Percentiles rank a stretch among this genome's conserved stretches.
Evolutionary conservation across 2,113 vertebrate species (phyloP).

Genomic region (Trochalopteron elliotii): DNA sequence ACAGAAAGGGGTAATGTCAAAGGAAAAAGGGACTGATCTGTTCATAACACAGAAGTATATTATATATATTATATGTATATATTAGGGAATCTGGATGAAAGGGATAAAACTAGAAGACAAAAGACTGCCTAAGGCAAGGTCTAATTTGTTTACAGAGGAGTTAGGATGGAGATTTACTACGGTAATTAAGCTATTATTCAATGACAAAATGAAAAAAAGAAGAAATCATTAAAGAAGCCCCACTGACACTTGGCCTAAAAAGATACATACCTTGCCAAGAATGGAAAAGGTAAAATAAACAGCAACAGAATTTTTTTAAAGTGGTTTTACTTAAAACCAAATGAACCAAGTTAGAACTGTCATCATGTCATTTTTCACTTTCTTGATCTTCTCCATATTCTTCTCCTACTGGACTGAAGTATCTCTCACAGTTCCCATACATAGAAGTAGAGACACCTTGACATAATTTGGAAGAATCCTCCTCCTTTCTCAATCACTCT

Average conservation of each 20-base stretch:
- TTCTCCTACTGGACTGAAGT: neutral
- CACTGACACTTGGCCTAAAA: neutral
- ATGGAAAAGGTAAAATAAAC: neutral
- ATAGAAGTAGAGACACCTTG: accelerated
- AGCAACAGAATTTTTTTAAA: neutral
- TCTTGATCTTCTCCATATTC: neutral
- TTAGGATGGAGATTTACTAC: neutral
- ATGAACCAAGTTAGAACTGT: neutral
- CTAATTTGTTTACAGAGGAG: slow-evolving; percentile 25
- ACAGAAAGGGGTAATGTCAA: slow-evolving; percentile 6
- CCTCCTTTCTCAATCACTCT: neutral
- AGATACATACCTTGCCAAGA: neutral
- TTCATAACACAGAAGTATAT: neutral
- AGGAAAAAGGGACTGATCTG: slow-evolving; percentile 13
- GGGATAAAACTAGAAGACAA: neutral
- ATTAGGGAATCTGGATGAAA: neutral
- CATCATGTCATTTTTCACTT: neutral
- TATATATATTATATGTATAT: neutral
- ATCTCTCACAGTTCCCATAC: neutral
- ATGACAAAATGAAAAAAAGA: slow-evolving; percentile 24
- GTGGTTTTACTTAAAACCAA: neutral
- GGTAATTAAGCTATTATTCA: slow-evolving; percentile 58
- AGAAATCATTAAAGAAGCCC: slow-evolving; percentile 15
- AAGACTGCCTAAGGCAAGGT: neutral
- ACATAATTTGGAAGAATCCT: neutral